Conservation (phyloP, 2,113 vertebrate species). For the Scatophagus argus region DNA sequence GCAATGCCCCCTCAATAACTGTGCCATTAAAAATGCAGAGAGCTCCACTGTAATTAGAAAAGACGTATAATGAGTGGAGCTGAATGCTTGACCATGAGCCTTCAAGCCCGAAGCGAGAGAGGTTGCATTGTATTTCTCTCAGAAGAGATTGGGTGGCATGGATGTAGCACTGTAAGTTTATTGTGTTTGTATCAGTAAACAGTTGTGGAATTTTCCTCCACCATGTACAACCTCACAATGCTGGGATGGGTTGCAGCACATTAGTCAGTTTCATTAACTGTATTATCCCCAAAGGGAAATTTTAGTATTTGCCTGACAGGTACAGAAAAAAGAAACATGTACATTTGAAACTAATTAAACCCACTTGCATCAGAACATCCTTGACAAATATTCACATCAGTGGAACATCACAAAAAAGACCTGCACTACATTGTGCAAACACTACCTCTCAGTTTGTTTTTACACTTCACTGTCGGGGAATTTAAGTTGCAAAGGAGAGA, state of each 20-base stretch:
- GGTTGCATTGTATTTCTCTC: constrained; percentile 26
- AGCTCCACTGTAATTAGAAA: constrained; percentile 49
- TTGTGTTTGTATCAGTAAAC: constrained; percentile 5
- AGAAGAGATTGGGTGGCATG: constrained; percentile 5
- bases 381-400: neutral
- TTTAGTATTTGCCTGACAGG: neutral
- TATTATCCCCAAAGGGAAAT: neutral
- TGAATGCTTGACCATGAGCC: constrained; percentile 37
- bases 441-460: neutral
- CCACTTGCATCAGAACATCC: neutral
- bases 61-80: constrained; percentile 51
- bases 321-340: neutral
- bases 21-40: constrained; percentile 55
- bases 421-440: neutral
- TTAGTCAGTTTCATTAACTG: constrained; percentile 3
- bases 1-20: constrained; percentile 48
- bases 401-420: neutral
- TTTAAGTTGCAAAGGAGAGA: neutral
- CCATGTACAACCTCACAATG: neutral
- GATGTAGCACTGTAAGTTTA: neutral
- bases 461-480: neutral
- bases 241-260: neutral
- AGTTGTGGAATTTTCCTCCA: neutral
- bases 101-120: constrained; percentile 20
- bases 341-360: neutral